phyloP scores from a whole-genome alignment of 2,888 invertebrate species.

The Rhorus exstirpatorius region DNA sequence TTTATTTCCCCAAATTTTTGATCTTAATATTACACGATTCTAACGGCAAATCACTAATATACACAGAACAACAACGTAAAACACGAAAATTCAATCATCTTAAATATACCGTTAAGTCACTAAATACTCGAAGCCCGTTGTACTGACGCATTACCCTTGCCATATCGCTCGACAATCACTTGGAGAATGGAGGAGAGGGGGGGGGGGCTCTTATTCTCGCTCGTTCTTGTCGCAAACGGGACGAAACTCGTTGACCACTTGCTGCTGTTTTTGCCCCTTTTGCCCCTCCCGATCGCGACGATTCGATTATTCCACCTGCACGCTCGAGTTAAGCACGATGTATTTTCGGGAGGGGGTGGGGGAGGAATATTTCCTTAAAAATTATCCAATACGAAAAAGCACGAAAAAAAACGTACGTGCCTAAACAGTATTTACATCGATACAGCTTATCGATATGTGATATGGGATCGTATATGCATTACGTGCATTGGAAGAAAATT shows the following conservation, averaged over 20 bases:
- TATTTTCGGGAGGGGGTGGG: background rate
- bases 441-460: background rate
- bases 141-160: slow-evolving; percentile 63
- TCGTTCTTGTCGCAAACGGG: slow-evolving; percentile 56
- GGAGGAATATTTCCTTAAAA: background rate
- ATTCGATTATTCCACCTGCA: slow-evolving; percentile 12
- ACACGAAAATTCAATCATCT: slow-evolving; percentile 53
- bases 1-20: no score
- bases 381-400: background rate
- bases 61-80: slow-evolving; percentile 31
- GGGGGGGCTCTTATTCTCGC: slow-evolving; percentile 35
- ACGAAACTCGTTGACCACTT: slow-evolving; percentile 64
- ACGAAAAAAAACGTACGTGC: no score
- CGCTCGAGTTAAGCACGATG: background rate
- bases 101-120: slow-evolving; percentile 43
- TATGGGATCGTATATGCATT: no score
- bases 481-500: no score
- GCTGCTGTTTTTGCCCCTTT: slow-evolving; percentile 24
- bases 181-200: background rate
- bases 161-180: slow-evolving; percentile 59
- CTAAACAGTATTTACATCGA: slow-evolving; percentile 41
- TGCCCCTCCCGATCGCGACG: background rate
- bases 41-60: background rate
- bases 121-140: slow-evolving; percentile 36
- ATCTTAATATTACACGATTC: background rate